Conservation (phyloP, 2,797 vertebrate species). For the Acomys russatus region DNA sequence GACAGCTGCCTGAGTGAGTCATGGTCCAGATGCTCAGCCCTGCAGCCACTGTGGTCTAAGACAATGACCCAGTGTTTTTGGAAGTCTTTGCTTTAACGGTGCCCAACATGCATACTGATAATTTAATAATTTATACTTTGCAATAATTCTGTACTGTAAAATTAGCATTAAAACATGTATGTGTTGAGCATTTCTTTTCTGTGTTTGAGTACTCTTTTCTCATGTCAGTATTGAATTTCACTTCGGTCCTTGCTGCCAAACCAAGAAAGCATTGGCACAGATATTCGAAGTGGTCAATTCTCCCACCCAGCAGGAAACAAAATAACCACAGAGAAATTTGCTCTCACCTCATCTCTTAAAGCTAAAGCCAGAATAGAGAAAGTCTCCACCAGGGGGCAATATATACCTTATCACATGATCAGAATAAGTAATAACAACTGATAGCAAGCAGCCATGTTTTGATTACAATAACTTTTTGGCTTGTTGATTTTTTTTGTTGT, state of each 20-base stretch:
- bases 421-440: constrained; percentile 30
- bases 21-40: constrained; percentile 68
- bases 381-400: constrained; percentile 72
- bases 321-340: constrained; percentile 50
- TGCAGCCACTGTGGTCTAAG: constrained; percentile 17
- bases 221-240: constrained; percentile 44
- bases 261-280: constrained; percentile 22
- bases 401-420: constrained; percentile 57
- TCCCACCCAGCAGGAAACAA: constrained; percentile 66
- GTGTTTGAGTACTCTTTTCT: constrained; percentile 35
- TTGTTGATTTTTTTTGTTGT: neutral
- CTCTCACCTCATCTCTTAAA: constrained; percentile 46
- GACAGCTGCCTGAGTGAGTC: constrained; percentile 70
- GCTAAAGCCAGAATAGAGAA: constrained; percentile 53
- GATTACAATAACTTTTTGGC: constrained; percentile 42
- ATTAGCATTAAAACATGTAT: constrained; percentile 29
- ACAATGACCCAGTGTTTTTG: constrained; percentile 58
- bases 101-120: constrained; percentile 30
- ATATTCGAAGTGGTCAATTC: constrained; percentile 57
- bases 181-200: constrained; percentile 45
- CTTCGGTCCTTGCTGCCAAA: constrained; percentile 39
- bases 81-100: constrained; percentile 39
- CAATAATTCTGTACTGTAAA: neutral
- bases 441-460: constrained; percentile 51
- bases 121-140: constrained; percentile 49